Base-by-base conservation (phyloP, 2,888 invertebrate genomes). In the Ophraella communa region DNA sequence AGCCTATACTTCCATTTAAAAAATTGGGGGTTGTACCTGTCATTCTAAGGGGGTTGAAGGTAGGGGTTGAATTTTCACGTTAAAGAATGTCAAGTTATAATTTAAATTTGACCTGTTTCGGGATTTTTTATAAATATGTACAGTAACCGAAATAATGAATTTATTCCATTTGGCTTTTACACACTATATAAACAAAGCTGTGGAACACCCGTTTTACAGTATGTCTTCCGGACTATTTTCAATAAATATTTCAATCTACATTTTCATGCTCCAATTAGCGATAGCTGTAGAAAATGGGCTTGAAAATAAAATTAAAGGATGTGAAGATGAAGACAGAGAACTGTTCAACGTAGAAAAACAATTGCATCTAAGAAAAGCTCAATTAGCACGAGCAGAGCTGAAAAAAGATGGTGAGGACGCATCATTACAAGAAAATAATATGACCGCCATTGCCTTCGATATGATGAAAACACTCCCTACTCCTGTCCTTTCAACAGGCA, bases 251-350 rank as follows among this genome's bases (percentile, higher is more conserved):
- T 59, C 57, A 58, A 66, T 61, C 27, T 62, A 17, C 47, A 54
- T 24, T 67, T 66, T 52, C 58, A 59, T 49, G 33, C 51, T 39
- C 63, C 68, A 20, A 44, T 61, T 14, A 35, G 14, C 33, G 68
- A 66, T 45, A 51, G 52, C 18, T 68, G 63, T 45, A 68, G 51
- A 35, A 68, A 56, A 64, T 45, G n/a, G 24, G 10, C 51, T 33
- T 17, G 17, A 27, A 27, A 27, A 27, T 27, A 44, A 39, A 51
- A 51, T 33, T 11, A 33, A 59, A 59, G 49, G 23, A 23, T 11
- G 18, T 10, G 20, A 23, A 23, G 49, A 21, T n/a, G n/a, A 39
- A 23, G 18, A 17, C 14, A 55, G 14, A 14, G 39, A 23, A 14
- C 17, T 39, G 23, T 14, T 56, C 44, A 52, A 67, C 56, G 18